Percentiles rank a stretch among this genome's conserved stretches.
Conservation (phyloP, 2,888 invertebrate species). For the Nephrotoma appendiculata region DNA sequence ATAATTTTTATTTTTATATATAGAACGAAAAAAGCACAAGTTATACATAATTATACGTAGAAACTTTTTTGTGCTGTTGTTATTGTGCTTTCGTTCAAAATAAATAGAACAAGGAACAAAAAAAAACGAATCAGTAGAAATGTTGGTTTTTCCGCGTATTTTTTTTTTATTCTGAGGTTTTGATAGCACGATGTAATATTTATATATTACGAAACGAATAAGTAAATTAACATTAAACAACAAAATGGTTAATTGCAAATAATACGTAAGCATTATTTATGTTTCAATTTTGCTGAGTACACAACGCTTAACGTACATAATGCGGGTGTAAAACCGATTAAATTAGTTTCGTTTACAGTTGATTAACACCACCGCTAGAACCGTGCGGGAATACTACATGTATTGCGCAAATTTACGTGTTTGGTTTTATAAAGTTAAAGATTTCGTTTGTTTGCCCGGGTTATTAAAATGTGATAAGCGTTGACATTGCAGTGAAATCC, state of each 20-base stretch:
- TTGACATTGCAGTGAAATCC: too few species aligned
- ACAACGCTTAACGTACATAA: neutral
- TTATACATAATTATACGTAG: neutral
- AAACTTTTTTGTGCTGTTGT: neutral
- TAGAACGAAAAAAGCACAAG: neutral
- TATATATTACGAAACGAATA: neutral
- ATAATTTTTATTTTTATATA: neutral
- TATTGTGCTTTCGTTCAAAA: neutral
- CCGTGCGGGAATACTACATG: too few species aligned
- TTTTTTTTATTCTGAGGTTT: neutral
- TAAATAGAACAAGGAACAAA: neutral
- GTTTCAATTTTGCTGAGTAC: neutral
- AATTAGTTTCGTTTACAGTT: neutral
- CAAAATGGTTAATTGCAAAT: neutral
- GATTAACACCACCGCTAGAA: neutral
- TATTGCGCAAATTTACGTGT: too few species aligned
- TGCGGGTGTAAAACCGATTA: neutral
- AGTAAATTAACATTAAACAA: neutral
- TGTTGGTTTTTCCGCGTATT: neutral
- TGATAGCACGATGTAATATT: neutral
- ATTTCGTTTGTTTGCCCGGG: too few species aligned
- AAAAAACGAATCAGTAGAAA: neutral
- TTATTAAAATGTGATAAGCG: too few species aligned
- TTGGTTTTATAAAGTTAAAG: too few species aligned
- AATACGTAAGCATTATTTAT: neutral